Evolutionary conservation across 37 sponge, comb jelly and placozoan genomes (phyloP), one percentile per base, ranked within the genome.

Genomic region (Cliona cf. orientalis): DNA sequence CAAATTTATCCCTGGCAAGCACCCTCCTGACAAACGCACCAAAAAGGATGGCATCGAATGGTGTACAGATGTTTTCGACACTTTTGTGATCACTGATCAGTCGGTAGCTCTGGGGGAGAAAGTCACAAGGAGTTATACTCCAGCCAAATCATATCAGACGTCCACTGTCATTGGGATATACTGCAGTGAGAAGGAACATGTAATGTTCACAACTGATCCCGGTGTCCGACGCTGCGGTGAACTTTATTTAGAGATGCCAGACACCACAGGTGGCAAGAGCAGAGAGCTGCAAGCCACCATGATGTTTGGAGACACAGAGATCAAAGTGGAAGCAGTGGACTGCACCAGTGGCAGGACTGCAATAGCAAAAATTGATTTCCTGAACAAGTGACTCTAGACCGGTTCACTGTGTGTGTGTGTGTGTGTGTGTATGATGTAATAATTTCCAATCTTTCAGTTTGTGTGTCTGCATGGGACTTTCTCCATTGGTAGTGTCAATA

Each of bases 21-120:
- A 95, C 80, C 95, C 95, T 0, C 58, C 76, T 59, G 79, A 91
- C 36, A 95, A 95, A 57, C 46, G 74, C 46, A 79, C 86, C 31
- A 25, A 28, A 19, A 95, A 95, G 42, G 91, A 90, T 36, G 89
- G 89, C 26, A 41, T 65, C 11, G 86, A 84, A 28, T 95, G 95
- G 95, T 95, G 95, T 56, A 91, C 95, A 7, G 91, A 91, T 36
- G 59, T 95, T 11, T 95, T 95, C 74, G 95, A 95, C 72, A 79
- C 89, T 0, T 95, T 85, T 60, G 95, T 95, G 58, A 49, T 25
- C 5, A 74, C 73, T 14, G 91, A 88, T 39, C 91, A 95, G 66
- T 74, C 90, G 1, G 57, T 95, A 3, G 46, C 95, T 3, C 81
- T 84, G 2, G 91, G 88, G 14, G 78, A 95, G 65, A 77, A 37